Evolutionary conservation across 2,888 invertebrate species (phyloP).

Genomic region (Lithophane leautieri): DNA sequence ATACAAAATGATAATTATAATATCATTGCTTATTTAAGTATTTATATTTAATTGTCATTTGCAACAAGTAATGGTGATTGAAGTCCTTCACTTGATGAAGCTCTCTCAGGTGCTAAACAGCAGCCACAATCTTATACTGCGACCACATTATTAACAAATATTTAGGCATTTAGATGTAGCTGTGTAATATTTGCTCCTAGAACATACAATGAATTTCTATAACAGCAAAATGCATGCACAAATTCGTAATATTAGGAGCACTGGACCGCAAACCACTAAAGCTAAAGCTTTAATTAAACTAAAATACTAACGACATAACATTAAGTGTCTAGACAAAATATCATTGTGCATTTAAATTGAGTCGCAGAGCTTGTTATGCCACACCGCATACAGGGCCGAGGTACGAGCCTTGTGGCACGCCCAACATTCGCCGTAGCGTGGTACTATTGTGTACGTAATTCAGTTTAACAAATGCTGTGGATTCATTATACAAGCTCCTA

Average conservation of each 20-base stretch:
- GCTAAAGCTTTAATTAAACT: constrained; percentile 53
- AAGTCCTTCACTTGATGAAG: not conserved
- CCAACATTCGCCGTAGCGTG: constrained; percentile 26
- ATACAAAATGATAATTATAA: no score
- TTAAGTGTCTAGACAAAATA: constrained; percentile 54
- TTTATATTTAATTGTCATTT: not conserved
- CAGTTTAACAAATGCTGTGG: constrained; percentile 53
- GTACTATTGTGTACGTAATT: constrained; percentile 56
- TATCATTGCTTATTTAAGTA: no score
- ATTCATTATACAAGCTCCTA: constrained; percentile 52
- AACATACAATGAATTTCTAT: not conserved
- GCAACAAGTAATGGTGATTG: not conserved
- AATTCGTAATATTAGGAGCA: constrained; percentile 3
- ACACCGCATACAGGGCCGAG: constrained; percentile 24
- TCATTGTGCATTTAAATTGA: constrained; percentile 56
- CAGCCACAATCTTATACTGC: not conserved
- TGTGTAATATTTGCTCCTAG: not conserved
- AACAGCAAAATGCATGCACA: constrained; percentile 1
- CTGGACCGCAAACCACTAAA: constrained; percentile 2
- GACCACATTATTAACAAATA: constrained; percentile 1
- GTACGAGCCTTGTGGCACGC: constrained; percentile 44
- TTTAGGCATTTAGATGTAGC: not conserved
- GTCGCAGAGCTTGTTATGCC: constrained; percentile 35
- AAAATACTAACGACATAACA: constrained; percentile 38
- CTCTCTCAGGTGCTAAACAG: not conserved